Base-by-base conservation (phyloP, 2,797 vertebrate genomes). In the Pyrocephalus nanus region DNA sequence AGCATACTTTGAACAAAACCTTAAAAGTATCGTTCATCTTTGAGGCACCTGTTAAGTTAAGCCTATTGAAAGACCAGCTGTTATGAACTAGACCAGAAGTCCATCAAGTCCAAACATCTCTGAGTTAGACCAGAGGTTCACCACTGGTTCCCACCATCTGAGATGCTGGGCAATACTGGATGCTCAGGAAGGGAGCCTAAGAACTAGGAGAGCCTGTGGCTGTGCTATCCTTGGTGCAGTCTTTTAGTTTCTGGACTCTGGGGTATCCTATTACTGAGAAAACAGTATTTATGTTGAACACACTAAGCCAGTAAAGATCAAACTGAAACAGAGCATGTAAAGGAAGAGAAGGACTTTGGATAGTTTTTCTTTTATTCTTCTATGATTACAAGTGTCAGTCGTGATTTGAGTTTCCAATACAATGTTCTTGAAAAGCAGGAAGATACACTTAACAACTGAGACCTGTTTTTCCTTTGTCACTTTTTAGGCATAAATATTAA, bases 401-500 rank as follows among this genome's bases (percentile, higher is more conserved):
- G 27, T 2, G 1, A 53, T 19, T 86, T 80, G 27, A 73, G 27
- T 60, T 88, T 60, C 55, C 55, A 95, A 51, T 26, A 64, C 90
- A 88, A 48, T 1, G 2, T 74, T 93, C 72, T 54, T 86, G 76
- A 84, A 91, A 90, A 95, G 66, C 73, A 74, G 57, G 14, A 79
- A 54, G 65, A 82, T 60, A 34, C 42, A 60, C 3, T 0, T 55
- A 71, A 69, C 16, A 86, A 79, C 73, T 50, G 38, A 62, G 54
- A 91, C 4, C 9, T 66, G 19, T 12, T 79, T 88, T 83, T 53
- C 40, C 38, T 51, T 50, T 61, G 61, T 21, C 61, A 74, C 54
- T 65, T 27, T 81, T 79, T 18, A 88, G 66, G 27, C 18, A 86
- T 65, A 78, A 90, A 92, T 83, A 95, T 69, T 85, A 86, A 72